phyloP scores from a whole-genome alignment of 2,113 vertebrate genomes.

The Tupaia chinensis region DNA sequence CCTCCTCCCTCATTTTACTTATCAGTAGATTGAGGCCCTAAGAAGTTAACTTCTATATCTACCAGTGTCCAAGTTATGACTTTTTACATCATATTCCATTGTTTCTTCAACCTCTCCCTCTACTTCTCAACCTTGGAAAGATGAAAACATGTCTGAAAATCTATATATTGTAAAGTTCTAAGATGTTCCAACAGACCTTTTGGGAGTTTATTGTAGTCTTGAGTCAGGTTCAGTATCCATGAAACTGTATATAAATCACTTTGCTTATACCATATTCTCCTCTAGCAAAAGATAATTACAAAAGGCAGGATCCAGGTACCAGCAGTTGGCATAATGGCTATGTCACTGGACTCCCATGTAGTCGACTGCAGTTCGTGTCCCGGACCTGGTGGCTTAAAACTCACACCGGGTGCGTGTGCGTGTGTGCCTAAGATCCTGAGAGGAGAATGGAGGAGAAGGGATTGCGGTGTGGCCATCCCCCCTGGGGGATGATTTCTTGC shows the following conservation, averaged over 20 bases:
- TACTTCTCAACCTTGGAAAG: background rate
- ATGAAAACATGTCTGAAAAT: background rate
- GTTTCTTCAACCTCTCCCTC: background rate
- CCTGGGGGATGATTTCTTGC: no score
- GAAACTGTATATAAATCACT: background rate
- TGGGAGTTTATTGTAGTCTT: background rate
- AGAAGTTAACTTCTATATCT: background rate
- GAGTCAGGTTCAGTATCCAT: background rate
- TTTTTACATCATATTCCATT: background rate
- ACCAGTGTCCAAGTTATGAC: background rate
- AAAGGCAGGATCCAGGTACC: background rate
- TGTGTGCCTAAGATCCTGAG: no score
- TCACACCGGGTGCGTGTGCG: no score
- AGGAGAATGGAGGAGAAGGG: no score
- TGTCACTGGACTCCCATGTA: no score
- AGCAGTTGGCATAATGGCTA: no score
- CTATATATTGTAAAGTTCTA: background rate
- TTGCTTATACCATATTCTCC: background rate
- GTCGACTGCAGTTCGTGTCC: no score
- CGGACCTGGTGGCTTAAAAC: no score
- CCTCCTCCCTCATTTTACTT: background rate
- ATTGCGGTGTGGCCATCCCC: no score
- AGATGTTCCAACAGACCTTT: background rate
- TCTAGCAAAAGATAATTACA: background rate
- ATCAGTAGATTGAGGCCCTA: constrained; percentile 1